Conservation (phyloP, 2,113 vertebrate species). For the Nibea coibor region DNA sequence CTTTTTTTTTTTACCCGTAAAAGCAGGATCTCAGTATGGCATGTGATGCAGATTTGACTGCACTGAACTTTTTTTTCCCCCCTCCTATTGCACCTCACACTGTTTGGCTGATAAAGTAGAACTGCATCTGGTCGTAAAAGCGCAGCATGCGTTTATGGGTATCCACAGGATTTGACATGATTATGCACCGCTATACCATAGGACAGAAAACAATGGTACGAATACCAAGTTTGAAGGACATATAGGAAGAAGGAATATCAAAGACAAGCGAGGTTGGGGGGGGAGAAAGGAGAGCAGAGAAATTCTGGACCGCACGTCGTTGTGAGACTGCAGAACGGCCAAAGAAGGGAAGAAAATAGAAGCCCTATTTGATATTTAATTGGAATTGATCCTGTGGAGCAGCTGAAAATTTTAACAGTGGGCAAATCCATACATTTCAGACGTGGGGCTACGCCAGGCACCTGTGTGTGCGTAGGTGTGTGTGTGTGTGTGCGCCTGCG, state of each 20-base stretch:
- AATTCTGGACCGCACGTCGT: conserved; percentile 43
- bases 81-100: neutral
- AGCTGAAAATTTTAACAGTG: conserved; percentile 57
- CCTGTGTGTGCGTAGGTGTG: neutral
- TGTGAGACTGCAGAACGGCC: conserved; percentile 36
- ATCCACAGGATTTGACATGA: conserved; percentile 13
- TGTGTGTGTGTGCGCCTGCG: conserved; percentile 5
- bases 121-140: neutral
- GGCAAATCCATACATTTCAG: conserved; percentile 67
- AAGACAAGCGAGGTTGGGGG: conserved; percentile 6
- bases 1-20: neutral
- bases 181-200: conserved; percentile 16
- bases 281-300: conserved; percentile 17
- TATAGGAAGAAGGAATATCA: conserved; percentile 25
- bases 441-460: neutral
- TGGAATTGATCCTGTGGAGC: conserved; percentile 75
- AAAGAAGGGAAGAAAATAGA: conserved; percentile 51
- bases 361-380: conserved; percentile 75
- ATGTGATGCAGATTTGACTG: neutral
- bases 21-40: neutral
- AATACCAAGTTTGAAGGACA: conserved; percentile 26
- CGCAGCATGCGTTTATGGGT: neutral
- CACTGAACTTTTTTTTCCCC: neutral
- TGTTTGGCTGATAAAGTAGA: neutral
- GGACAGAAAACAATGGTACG: conserved; percentile 5